phyloP scores from a whole-genome alignment of 53 echinoderm and acorn worm species.

The Paelopatides confundens region DNA sequence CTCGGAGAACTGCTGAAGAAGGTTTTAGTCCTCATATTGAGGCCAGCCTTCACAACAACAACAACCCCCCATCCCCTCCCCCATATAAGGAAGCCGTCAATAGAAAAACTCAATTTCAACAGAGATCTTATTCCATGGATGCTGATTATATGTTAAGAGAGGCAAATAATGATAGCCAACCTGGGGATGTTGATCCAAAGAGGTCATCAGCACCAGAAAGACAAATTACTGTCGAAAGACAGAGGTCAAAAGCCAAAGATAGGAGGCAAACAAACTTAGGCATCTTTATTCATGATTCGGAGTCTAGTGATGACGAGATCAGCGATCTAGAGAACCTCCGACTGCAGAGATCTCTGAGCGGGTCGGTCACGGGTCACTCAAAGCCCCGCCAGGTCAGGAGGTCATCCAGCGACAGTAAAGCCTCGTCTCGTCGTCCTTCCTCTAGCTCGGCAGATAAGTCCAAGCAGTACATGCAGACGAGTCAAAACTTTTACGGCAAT shows the following conservation, averaged over 20 bases:
- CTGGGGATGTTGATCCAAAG: constrained; percentile 24
- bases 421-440: constrained; percentile 52
- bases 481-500: constrained; percentile 44
- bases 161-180: neutral
- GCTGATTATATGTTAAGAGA: neutral
- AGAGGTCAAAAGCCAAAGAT: constrained; percentile 51
- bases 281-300: constrained; percentile 82
- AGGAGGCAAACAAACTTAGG: constrained; percentile 57
- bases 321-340: constrained; percentile 70
- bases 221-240: constrained; percentile 18
- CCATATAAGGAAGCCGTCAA: constrained; percentile 86
- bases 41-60: constrained; percentile 4
- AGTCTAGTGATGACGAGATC: constrained; percentile 85
- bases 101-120: constrained; percentile 69
- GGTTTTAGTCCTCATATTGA: constrained; percentile 1
- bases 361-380: constrained; percentile 40
- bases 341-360: constrained; percentile 56
- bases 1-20: constrained; percentile 13
- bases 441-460: neutral
- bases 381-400: constrained; percentile 73
- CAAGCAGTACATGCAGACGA: constrained; percentile 43
- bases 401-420: constrained; percentile 81
- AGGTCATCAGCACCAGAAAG: constrained; percentile 29
- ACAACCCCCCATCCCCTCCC: constrained; percentile 73
- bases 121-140: constrained; percentile 63